Conservation (phyloP, 2,113 vertebrate species). For the Stictonetta naevosa region DNA sequence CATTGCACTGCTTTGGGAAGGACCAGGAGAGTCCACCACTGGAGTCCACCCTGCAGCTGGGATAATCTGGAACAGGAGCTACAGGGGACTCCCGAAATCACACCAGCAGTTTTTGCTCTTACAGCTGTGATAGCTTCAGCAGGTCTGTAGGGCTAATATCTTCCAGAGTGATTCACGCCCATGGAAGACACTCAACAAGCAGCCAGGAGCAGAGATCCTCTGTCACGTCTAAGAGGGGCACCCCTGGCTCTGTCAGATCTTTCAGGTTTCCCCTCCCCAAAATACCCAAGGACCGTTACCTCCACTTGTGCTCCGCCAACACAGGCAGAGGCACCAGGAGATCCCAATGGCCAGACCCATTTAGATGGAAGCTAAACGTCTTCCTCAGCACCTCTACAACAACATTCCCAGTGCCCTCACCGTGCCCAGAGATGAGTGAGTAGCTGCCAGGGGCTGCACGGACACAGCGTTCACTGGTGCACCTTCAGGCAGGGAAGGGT, state of each 20-base stretch:
- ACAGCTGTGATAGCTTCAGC: not conserved
- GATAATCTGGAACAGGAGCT: not conserved
- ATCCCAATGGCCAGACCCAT: not conserved
- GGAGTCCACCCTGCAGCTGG: not conserved
- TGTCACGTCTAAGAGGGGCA: not conserved
- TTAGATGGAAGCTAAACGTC: not conserved
- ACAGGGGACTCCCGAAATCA: not conserved
- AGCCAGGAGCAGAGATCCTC: not conserved
- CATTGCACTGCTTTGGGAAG: not conserved
- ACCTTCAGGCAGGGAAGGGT: not conserved
- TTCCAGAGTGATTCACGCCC: not conserved
- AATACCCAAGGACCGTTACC: not conserved
- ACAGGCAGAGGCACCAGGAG: not conserved
- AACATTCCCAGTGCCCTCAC: not conserved
- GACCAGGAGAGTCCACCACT: not conserved
- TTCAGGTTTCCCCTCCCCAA: not conserved
- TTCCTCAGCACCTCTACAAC: not conserved
- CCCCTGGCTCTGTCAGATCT: not conserved
- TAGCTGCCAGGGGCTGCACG: not conserved
- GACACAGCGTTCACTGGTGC: not conserved
- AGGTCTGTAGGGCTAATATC: not conserved
- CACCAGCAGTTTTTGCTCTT: not conserved
- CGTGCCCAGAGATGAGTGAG: not conserved
- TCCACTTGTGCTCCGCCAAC: not conserved
- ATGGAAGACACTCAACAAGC: not conserved